Evolutionary conservation across 2,113 vertebrate species (phyloP), one percentile per base, ranked within the genome.

Genomic region (Saimiri boliviensis): DNA sequence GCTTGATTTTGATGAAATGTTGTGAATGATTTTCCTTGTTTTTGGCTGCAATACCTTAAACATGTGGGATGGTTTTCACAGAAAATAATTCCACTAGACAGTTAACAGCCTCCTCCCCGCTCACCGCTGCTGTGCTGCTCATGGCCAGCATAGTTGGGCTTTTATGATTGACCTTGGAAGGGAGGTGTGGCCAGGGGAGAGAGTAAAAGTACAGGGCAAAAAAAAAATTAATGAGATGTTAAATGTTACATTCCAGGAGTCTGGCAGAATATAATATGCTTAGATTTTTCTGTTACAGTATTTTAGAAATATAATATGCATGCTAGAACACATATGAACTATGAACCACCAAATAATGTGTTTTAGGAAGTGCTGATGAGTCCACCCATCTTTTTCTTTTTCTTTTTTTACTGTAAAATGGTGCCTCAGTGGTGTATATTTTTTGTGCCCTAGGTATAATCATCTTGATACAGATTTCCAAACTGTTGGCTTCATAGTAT

Each of bases 1-100:
- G n/a, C 77, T 56, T 73, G 68, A 12, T 49, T 74, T 19, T 92
- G 91, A 66, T 32, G 66, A 60, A 42, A 83, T 90, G 82, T 95
- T 94, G 25, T 86, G 96, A 89, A 47, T 27, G 35, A 70, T 79
- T 94, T 76, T 96, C 54, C 10, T 45, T 60, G 80, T 77, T 92
- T 90, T 97, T n/a, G 95, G 95, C 95, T 77, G 23, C 52, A 86
- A 49, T 74, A 81, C 47, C 52, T 95, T 74, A 97, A 92, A 88
- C 23, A 60, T 4, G 16, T 92, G 90, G 93, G 89, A 84, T 85
- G 74, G 60, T 92, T 93, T 93, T 92, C 84, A 92, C 91, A 68
- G 93, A 93, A 94, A 93, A 80, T 54, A 83, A 58, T 95, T 94
- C 56, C 13, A 60, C 58, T 74, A 77, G 87, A 54, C 80, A 42